A percentile compares a stretch with the other conserved stretches of the same genome.
phyloP scores from a whole-genome alignment of 2,888 invertebrate species.

The Hydropsyche betteni region DNA sequence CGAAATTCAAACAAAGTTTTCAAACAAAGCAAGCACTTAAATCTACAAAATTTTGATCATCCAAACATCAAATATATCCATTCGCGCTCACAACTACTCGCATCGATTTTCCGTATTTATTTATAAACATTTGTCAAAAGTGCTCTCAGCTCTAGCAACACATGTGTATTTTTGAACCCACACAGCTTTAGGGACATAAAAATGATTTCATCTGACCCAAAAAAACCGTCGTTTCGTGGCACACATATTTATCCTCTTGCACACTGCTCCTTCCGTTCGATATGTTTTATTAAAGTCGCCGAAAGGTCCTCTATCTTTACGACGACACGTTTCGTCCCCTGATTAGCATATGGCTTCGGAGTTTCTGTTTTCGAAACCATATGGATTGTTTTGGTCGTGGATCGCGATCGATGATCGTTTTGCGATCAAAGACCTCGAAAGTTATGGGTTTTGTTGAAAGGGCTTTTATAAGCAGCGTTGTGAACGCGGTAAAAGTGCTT shows the following conservation, averaged over 20 bases:
- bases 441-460: too few species aligned
- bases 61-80: too few species aligned
- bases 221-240: neutral
- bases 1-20: too few species aligned
- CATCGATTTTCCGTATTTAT: too few species aligned
- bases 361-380: neutral
- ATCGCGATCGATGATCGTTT: neutral
- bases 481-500: too few species aligned
- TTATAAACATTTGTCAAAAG: too few species aligned
- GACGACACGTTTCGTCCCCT: constrained; percentile 3
- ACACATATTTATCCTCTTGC: neutral
- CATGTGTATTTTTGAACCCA: neutral
- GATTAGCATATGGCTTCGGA: constrained; percentile 4
- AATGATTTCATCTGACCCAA: constrained; percentile 25
- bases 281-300: neutral
- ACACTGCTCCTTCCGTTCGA: neutral
- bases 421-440: too few species aligned
- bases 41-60: too few species aligned
- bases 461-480: too few species aligned
- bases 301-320: constrained; percentile 18
- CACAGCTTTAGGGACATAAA: constrained; percentile 1
- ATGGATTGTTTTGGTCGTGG: neutral
- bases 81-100: too few species aligned
- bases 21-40: too few species aligned
- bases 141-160: too few species aligned